Evolutionary conservation across 2,797 vertebrate species (phyloP).

Genomic region (Epinephelus coioides): DNA sequence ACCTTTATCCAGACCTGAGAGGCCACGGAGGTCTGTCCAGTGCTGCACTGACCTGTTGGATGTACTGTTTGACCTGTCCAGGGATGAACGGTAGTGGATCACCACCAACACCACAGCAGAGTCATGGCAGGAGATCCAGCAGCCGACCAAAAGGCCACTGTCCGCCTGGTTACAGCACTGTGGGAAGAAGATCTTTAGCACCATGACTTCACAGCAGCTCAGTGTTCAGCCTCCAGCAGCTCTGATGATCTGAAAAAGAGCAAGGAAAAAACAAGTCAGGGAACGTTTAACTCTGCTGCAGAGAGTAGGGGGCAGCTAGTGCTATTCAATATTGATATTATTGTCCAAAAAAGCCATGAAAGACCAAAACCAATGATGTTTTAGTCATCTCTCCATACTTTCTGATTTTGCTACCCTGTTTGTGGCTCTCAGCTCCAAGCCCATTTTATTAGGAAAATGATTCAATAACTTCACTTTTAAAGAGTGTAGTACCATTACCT

Average conservation of each 20-base stretch:
- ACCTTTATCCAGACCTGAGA: neutral
- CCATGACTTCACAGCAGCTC: slow-evolving; percentile 83
- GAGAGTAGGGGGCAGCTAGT: neutral
- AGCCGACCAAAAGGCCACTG: slow-evolving; percentile 93
- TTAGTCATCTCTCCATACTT: too few relatives aligned
- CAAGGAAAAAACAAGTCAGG: too few relatives aligned
- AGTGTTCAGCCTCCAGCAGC: slow-evolving; percentile 18
- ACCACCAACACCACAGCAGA: slow-evolving; percentile 92
- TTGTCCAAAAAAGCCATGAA: neutral
- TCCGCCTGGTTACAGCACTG: slow-evolving; percentile 92
- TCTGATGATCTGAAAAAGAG: slow-evolving; percentile 24
- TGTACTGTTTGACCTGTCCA: slow-evolving; percentile 91
- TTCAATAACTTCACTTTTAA: too few relatives aligned
- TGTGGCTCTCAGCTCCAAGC: too few relatives aligned
- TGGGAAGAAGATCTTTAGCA: slow-evolving; percentile 95
- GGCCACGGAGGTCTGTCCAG: neutral
- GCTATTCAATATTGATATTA: neutral
- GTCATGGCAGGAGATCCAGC: slow-evolving; percentile 90
- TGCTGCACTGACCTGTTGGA: slow-evolving; percentile 74
- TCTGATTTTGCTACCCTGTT: too few relatives aligned
- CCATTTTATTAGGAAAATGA: too few relatives aligned
- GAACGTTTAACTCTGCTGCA: neutral
- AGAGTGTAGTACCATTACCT: too few relatives aligned
- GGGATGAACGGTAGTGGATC: slow-evolving; percentile 96
- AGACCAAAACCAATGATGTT: neutral